Evolutionary conservation across 2,797 vertebrate genomes (phyloP).

Genomic region (Avahi laniger): DNA sequence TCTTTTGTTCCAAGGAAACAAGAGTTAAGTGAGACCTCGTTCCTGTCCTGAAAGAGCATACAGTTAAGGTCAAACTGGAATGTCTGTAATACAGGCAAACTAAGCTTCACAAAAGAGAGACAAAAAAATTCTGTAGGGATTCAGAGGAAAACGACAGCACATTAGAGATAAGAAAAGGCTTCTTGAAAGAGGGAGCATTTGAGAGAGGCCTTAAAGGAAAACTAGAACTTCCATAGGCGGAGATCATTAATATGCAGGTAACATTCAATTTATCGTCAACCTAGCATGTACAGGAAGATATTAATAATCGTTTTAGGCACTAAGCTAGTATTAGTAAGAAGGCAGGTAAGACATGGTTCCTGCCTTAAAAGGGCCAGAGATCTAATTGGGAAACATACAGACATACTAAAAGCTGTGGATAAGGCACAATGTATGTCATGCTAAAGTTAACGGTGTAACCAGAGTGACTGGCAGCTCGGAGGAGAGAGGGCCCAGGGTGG

Average conservation of each 20-base stretch:
- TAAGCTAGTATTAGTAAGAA: not conserved
- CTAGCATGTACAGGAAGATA: not conserved
- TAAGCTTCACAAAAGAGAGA: not conserved
- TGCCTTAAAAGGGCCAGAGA: not conserved
- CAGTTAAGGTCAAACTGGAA: not conserved
- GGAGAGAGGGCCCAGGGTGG: not conserved
- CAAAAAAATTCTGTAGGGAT: not conserved
- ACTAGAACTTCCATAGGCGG: not conserved
- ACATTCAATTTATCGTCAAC: not conserved
- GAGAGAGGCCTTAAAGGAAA: not conserved
- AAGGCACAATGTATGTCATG: not conserved
- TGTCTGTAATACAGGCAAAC: not conserved
- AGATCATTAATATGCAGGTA: not conserved
- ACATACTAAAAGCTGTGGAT: not conserved
- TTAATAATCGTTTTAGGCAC: not conserved
- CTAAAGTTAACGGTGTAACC: not conserved
- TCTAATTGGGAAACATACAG: not conserved
- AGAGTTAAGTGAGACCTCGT: not conserved
- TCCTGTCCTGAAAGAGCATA: not conserved
- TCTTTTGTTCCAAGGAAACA: not conserved
- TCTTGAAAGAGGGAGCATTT: not conserved
- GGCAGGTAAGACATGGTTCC: not conserved
- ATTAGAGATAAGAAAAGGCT: not conserved
- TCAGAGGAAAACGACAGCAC: not conserved
- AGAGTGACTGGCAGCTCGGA: not conserved